phyloP scores from a whole-genome alignment of 2,113 vertebrate species.

The Pungitius pungitius region DNA sequence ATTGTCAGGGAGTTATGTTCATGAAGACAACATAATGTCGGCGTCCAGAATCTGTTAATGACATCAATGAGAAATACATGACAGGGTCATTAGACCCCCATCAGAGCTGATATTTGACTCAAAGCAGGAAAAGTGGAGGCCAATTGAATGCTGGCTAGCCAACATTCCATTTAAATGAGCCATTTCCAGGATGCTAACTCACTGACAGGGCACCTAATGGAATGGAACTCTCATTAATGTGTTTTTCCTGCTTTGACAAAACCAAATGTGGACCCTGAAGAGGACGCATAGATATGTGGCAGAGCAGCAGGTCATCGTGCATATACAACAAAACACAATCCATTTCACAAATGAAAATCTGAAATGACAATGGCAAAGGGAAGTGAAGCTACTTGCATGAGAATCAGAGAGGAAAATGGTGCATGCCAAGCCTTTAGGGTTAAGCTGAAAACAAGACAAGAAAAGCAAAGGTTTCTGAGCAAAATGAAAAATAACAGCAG shows the following conservation, averaged over 20 bases:
- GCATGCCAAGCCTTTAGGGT: conserved; percentile 79
- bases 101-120: background rate
- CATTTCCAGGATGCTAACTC: background rate
- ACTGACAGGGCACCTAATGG: background rate
- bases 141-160: background rate
- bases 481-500: conserved; percentile 27
- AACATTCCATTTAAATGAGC: background rate
- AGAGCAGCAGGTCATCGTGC: background rate
- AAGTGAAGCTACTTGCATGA: conserved; percentile 80
- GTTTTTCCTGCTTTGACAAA: background rate
- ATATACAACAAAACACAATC: conserved; percentile 36
- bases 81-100: conserved; percentile 34
- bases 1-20: background rate
- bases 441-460: conserved; percentile 65
- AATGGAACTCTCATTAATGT: background rate
- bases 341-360: conserved; percentile 65
- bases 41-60: conserved; percentile 3
- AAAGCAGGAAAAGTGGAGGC: background rate
- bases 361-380: conserved; percentile 30
- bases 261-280: background rate
- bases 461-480: conserved; percentile 35
- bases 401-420: conserved; percentile 77
- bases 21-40: background rate
- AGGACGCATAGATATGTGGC: background rate
- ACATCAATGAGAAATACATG: conserved; percentile 36